Evolutionary conservation across 1,140 invertebrate species (phyloP).

Genomic region (Drosophila prosaltans): DNA sequence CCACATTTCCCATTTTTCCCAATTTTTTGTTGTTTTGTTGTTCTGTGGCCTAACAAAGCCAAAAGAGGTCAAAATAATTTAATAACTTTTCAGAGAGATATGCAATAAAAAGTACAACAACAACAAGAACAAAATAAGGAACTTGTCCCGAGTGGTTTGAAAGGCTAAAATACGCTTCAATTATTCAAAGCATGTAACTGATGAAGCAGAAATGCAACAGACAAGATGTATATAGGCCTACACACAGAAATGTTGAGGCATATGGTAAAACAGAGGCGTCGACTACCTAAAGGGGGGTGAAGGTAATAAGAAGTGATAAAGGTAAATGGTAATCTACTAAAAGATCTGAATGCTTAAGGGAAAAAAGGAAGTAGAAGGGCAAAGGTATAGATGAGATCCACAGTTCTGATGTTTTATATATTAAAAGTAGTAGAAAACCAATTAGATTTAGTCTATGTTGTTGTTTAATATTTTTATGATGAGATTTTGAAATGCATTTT

Average conservation of each 20-base stretch:
- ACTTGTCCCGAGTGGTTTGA: conserved; percentile 20
- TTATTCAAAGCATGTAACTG: conserved; percentile 83
- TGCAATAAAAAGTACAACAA: conserved; percentile 6
- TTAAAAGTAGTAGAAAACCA: too few relatives aligned
- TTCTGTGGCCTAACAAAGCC: conserved; percentile 30
- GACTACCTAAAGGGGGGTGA: background rate
- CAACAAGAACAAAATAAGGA: conserved; percentile 10
- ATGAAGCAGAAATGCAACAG: conserved; percentile 74
- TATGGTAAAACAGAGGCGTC: background rate
- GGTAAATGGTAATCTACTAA: too few relatives aligned
- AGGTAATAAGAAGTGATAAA: background rate
- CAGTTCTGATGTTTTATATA: too few relatives aligned
- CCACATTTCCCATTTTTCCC: background rate
- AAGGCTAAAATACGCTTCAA: conserved; percentile 75
- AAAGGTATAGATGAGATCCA: too few relatives aligned
- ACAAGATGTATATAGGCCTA: conserved; percentile 35
- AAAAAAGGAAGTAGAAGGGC: too few relatives aligned
- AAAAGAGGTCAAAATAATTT: conserved; percentile 55
- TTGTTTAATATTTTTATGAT: too few relatives aligned
- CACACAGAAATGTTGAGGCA: conserved; percentile 1
- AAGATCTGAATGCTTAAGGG: too few relatives aligned
- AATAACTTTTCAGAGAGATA: conserved; percentile 48
- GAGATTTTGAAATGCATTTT: too few relatives aligned
- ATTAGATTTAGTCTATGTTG: too few relatives aligned
- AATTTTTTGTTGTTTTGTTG: too few relatives aligned